phyloP scores from a whole-genome alignment of 2,797 vertebrate genomes.

The Anabas testudineus region DNA sequence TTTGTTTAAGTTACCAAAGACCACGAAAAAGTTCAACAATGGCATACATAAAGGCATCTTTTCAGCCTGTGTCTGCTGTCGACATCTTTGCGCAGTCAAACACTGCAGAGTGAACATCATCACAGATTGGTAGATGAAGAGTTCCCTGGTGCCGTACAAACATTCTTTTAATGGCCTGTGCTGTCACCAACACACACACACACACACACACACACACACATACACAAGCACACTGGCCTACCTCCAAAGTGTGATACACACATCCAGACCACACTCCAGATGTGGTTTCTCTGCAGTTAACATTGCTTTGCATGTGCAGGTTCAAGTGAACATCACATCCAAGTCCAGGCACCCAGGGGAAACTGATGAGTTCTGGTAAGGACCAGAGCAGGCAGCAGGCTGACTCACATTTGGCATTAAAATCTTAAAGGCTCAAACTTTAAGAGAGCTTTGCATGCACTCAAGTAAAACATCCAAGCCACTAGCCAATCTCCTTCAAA shows the following conservation, averaged over 20 bases:
- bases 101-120: constrained; percentile 28
- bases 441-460: constrained; percentile 51
- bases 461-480: constrained; percentile 59
- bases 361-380: constrained; percentile 74
- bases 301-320: constrained; percentile 60
- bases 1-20: constrained; percentile 29
- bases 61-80: constrained; percentile 3
- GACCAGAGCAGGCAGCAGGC: constrained; percentile 64
- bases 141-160: constrained; percentile 38
- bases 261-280: constrained; percentile 79
- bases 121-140: constrained; percentile 24
- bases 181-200: constrained; percentile 69
- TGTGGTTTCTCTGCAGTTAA: constrained; percentile 73
- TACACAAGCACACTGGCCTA: constrained; percentile 67
- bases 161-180: constrained; percentile 54
- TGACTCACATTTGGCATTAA: constrained; percentile 76
- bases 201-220: constrained; percentile 55
- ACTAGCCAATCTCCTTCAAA: constrained; percentile 22
- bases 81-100: constrained; percentile 12
- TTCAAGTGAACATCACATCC: constrained; percentile 67
- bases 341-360: constrained; percentile 64
- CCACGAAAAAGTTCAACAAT: constrained; percentile 24
- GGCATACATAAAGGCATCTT: constrained; percentile 20
- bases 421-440: constrained; percentile 48
- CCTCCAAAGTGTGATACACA: constrained; percentile 75